phyloP scores from a whole-genome alignment of 2,113 vertebrate genomes.

The Muntiacus muntjak region DNA sequence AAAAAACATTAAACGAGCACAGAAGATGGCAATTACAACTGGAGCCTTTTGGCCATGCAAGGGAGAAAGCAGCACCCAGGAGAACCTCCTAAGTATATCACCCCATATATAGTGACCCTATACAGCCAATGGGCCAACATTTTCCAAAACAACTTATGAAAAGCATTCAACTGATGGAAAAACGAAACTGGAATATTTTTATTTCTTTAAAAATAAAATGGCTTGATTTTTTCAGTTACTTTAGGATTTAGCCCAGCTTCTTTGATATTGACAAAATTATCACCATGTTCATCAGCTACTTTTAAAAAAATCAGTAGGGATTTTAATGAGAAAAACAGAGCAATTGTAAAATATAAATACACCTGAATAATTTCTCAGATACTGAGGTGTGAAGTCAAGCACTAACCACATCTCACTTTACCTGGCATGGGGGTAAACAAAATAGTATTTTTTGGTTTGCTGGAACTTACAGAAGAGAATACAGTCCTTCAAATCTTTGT shows the following conservation, averaged over 20 bases:
- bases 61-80: neutral
- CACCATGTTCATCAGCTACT: neutral
- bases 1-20: neutral
- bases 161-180: neutral
- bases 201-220: constrained; percentile 7
- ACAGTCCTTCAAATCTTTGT: constrained; percentile 4
- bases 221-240: neutral
- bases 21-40: neutral
- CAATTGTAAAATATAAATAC: neutral
- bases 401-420: neutral
- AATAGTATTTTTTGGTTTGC: neutral
- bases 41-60: neutral
- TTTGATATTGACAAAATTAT: neutral
- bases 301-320: constrained; percentile 31
- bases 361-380: neutral
- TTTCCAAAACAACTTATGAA: neutral
- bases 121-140: neutral
- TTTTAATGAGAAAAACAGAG: neutral
- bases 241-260: constrained; percentile 1
- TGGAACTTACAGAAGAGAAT: neutral
- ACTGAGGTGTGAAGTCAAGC: neutral
- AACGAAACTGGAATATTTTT: neutral
- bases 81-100: neutral
- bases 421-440: neutral
- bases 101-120: neutral